phyloP scores from a whole-genome alignment of 2,888 invertebrate species.

The Drosophila meridionalis region DNA sequence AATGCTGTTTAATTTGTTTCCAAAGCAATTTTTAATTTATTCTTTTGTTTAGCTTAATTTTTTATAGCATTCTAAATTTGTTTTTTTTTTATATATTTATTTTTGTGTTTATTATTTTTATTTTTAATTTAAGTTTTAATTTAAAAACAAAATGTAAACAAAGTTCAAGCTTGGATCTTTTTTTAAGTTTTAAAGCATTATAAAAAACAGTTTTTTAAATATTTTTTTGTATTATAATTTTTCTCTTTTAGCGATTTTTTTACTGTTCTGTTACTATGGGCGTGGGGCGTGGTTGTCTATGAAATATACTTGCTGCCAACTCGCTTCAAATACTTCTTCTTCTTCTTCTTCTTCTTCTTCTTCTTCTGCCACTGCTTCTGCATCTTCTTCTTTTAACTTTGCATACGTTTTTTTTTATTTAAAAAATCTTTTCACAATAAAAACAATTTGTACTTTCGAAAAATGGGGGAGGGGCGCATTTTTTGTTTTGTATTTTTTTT shows the following conservation, averaged over 20 bases:
- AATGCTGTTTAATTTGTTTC: slow-evolving; percentile 46
- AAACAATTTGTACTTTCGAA: slow-evolving; percentile 86
- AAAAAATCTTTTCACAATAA: slow-evolving; percentile 81
- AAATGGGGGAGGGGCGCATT: slow-evolving; percentile 84
- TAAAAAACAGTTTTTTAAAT: slow-evolving; percentile 7
- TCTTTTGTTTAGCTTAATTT: not conserved
- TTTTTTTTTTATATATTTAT: slow-evolving; percentile 1
- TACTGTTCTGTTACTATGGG: slow-evolving; percentile 31
- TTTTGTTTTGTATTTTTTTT: slow-evolving; percentile 59
- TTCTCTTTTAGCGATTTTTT: not conserved
- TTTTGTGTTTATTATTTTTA: not conserved
- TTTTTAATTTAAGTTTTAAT: slow-evolving; percentile 12
- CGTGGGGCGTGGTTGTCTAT: slow-evolving; percentile 14
- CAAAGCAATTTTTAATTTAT: slow-evolving; percentile 35
- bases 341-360: slow-evolving; percentile 33
- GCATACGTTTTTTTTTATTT: slow-evolving; percentile 47
- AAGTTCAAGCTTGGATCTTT: slow-evolving; percentile 13
- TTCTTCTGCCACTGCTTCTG: slow-evolving; percentile 28
- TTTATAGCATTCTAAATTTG: slow-evolving; percentile 7
- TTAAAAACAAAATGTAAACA: slow-evolving; percentile 3
- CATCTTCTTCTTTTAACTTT: slow-evolving; percentile 48
- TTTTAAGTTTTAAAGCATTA: not conserved
- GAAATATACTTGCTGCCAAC: slow-evolving; percentile 40
- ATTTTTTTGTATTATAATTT: slow-evolving; percentile 1
- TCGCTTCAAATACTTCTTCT: slow-evolving; percentile 42